Evolutionary conservation across 2,113 vertebrate genomes (phyloP).

Genomic region (Antechinus stuartii): DNA sequence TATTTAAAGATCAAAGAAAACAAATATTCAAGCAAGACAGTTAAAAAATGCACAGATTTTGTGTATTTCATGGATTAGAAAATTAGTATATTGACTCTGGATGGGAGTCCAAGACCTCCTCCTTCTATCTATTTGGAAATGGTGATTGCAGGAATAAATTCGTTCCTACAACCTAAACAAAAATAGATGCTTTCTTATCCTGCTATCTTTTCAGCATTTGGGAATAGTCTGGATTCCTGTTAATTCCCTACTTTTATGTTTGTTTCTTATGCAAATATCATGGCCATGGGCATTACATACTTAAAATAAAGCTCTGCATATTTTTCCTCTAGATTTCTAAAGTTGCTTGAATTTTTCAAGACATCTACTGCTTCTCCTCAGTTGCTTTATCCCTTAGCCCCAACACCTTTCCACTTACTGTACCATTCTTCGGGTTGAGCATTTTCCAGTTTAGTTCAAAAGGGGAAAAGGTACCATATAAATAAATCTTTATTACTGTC

Average conservation of each 20-base stretch:
- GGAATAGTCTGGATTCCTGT: neutral
- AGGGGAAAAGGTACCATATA: constrained; percentile 40
- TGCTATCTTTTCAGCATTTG: neutral
- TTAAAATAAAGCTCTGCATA: neutral
- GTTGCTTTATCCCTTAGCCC: constrained; percentile 2
- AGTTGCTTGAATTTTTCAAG: constrained; percentile 10
- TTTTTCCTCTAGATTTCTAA: constrained; percentile 31
- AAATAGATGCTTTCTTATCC: neutral
- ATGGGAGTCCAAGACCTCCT: neutral
- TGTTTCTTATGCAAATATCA: constrained; percentile 55
- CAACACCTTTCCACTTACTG: neutral
- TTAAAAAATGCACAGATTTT: neutral
- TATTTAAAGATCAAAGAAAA: neutral
- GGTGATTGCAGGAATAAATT: constrained; percentile 30
- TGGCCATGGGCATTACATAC: constrained; percentile 8
- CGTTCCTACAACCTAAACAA: constrained; percentile 34
- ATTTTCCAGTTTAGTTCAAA: constrained; percentile 48
- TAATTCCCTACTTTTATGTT: constrained; percentile 23
- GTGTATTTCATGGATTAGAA: neutral
- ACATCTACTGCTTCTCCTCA: neutral
- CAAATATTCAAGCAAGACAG: neutral
- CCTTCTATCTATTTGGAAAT: constrained; percentile 28
- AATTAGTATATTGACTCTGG: neutral
- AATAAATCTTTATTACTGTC: constrained; percentile 81
- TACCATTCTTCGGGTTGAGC: constrained; percentile 41